These are phyloP conservation scores for Nemotelus nigrinus DNA, from an alignment of 2,888 invertebrate species.

Conservation along the genomic window DNA sequence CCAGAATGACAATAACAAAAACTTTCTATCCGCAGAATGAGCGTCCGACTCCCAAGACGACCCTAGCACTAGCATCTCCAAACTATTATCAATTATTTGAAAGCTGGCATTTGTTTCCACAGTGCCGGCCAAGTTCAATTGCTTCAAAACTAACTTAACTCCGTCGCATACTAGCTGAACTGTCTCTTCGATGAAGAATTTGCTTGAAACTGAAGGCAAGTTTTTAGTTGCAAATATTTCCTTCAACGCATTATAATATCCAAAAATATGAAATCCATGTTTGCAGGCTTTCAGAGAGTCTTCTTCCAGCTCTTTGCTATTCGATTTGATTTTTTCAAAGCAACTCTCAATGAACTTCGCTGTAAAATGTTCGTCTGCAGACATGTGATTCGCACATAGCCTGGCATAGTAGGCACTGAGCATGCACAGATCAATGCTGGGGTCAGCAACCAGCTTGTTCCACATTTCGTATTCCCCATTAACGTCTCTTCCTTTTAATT, in stretches of 20 bases:
- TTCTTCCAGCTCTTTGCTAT: slow-evolving; percentile 59
- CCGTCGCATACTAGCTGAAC: slow-evolving; percentile 55
- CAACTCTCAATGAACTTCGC: slow-evolving; percentile 60
- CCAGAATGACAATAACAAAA: slow-evolving; percentile 80
- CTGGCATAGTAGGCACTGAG: slow-evolving; percentile 57
- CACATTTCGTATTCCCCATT: slow-evolving; percentile 51
- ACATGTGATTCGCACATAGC: slow-evolving; percentile 54
- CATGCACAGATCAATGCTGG: slow-evolving; percentile 59
- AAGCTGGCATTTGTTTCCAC: slow-evolving; percentile 70
- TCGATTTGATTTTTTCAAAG: slow-evolving; percentile 55
- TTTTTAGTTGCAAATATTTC: slow-evolving; percentile 53
- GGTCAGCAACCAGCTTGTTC: slow-evolving; percentile 42
- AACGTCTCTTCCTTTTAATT: slow-evolving; percentile 64
- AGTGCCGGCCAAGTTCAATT: slow-evolving; percentile 57
- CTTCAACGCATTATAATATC: slow-evolving; percentile 57
- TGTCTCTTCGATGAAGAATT: not conserved
- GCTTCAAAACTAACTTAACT: slow-evolving; percentile 55
- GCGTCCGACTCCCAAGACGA: slow-evolving; percentile 60
- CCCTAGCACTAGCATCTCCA: slow-evolving; percentile 69
- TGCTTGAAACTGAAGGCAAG: slow-evolving; percentile 15
- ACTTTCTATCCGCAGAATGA: slow-evolving; percentile 69
- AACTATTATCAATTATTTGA: slow-evolving; percentile 79
- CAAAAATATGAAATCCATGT: slow-evolving; percentile 68
- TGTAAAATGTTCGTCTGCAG: slow-evolving; percentile 55
- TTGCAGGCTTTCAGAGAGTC: slow-evolving; percentile 67